Evolutionary conservation across 2,888 invertebrate genomes (phyloP), one percentile per base, ranked within the genome.

Genomic region (Cryptocheilus praepositus): DNA sequence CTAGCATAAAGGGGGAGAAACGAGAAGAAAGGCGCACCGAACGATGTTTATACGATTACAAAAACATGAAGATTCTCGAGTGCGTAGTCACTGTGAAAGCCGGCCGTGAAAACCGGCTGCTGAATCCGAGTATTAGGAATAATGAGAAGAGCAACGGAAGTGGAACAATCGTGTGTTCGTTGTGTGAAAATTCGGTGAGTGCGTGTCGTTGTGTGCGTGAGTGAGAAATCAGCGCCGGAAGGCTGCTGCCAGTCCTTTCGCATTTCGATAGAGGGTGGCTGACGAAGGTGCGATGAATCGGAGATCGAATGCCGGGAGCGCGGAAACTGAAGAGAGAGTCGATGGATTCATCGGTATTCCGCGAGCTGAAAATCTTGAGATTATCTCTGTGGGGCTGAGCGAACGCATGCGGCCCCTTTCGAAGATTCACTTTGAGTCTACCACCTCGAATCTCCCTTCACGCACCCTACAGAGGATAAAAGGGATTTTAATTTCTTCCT

Each of bases 291-390:
- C 11, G 36, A 64, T 16, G 52, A 52, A 43, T 54, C 43, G 61
- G 63, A 69, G 43, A 43, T 58, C 52, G 28, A 54, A 28, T 19
- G 56, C 36, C 43, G 21, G 19, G 52, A 53, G 68, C 36, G 59
- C 28, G 44, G 51, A 53, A 61, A 53, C 54, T 18, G 43, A 67
- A 45, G 49, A 51, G 45, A 61, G 57, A 11, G 67, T 75, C 72
- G 79, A 84, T 79, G 81, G 83, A 84, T 84, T 84, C 81, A 84
- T 84, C 74, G 80, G 84, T 84, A 83, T 84, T 84, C 83, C 76
- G 67, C 63, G 65, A 72, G 73, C 76, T 79, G 76, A 80, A 77
- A 81, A 81, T 81, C 83, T 81, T 67, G 68, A 82, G 83, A 83
- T 84, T 81, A 83, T 82, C 83, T 73, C 62, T 62, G 67, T 18